Evolutionary conservation across 2,113 vertebrate genomes (phyloP), one percentile per base, ranked within the genome.

Genomic region (Clarias magur): DNA sequence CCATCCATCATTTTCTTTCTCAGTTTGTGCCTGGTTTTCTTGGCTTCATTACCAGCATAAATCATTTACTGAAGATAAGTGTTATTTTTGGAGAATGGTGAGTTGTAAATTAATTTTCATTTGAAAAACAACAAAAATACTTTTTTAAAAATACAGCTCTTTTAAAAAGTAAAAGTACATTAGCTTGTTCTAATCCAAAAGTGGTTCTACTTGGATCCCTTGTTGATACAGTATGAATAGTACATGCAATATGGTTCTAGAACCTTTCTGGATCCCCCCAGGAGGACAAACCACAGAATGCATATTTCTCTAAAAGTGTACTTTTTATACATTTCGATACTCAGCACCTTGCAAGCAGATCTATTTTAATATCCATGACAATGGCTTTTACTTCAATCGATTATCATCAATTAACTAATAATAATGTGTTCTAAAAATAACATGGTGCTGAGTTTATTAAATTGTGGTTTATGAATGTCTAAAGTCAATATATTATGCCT

Each of bases 391-490:
- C 30, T 62, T 81, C 21, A 81, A 62, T 81, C 30, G 62, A 25
- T 81, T 62, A 81, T 13, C 59, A 62, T 62, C 21, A 81, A 62
- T 81, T 38, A 79, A 81, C 79, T 42, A 15, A 42, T 62, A 42
- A 80, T 42, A 13, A 27, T 21, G 23, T 81, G 79, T 0, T 62
- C 57, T 81, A 81, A 81, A 80, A 81, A 81, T 81, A 62, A 25
- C 19, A 8, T 6, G 30, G 27, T 59, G 56, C 19, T 13, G 57
- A 42, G 79, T 21, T 81, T 38, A 81, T 81, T 81, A 3, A 62
- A 38, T 81, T 62, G 79, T 38, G 19, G 57, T 62, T 81, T 81
- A 81, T 81, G 30, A 62, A 25, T 25, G 79, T 81, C 57, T 81
- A 62, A 23, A 81, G 21, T 60, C 79, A 42, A 12, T 80, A 27